These are phyloP conservation scores for Caenorhabditis inopinata DNA, from an alignment of 1,140 invertebrate genomes.

Conservation along the genomic window DNA sequence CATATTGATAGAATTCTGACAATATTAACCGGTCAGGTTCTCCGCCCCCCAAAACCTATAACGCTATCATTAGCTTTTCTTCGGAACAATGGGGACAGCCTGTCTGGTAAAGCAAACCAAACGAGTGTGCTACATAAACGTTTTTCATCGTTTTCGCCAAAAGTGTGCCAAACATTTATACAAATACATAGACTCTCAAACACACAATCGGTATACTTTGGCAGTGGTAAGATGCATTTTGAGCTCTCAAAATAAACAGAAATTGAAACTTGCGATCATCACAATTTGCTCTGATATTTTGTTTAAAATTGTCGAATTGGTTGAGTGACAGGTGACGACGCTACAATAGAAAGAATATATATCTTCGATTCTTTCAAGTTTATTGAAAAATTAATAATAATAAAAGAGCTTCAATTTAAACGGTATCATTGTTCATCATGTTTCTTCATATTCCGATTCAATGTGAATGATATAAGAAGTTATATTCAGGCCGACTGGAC, in stretches of 20 bases:
- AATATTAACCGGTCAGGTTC: no score
- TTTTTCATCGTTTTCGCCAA: constrained; percentile 8
- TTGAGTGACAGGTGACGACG: no score
- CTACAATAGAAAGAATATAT: no score
- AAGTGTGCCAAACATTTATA: constrained; percentile 31
- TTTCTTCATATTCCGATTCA: background rate
- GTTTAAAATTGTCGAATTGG: background rate
- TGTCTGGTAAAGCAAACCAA: background rate
- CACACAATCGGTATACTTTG: constrained; percentile 20
- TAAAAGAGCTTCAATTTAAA: no score
- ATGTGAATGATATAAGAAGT: background rate
- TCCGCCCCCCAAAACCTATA: no score
- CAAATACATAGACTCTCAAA: constrained; percentile 1
- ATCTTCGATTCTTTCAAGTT: no score
- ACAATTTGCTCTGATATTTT: background rate
- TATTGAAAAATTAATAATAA: no score
- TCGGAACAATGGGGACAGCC: background rate
- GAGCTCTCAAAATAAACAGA: constrained; percentile 16
- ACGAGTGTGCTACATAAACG: no score
- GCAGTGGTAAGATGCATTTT: constrained; percentile 7
- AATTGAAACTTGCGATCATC: background rate
- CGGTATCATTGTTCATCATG: no score
- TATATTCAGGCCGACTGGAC: background rate
- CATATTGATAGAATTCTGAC: no score
- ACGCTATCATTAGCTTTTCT: no score